Conservation (phyloP, 2,797 vertebrate genomes). For the Toxotes lorentzi region DNA sequence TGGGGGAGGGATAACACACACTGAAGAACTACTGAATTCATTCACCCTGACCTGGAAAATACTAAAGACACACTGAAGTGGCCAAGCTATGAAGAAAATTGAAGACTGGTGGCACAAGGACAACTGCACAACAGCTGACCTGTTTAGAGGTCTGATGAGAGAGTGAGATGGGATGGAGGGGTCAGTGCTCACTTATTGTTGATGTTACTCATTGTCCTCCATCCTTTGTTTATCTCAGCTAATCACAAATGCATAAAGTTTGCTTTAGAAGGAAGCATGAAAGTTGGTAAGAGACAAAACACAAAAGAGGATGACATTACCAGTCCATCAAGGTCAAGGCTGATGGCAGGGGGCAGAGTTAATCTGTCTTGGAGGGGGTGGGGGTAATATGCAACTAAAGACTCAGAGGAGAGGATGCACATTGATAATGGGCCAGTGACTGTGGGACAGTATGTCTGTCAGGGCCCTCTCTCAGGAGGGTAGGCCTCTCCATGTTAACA, state of each 20-base stretch:
- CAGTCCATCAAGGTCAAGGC: conserved; percentile 77
- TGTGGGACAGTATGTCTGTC: conserved; percentile 66
- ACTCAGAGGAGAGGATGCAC: conserved; percentile 68
- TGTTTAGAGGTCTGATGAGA: conserved; percentile 55
- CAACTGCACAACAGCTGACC: conserved; percentile 71
- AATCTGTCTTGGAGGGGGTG: conserved; percentile 61
- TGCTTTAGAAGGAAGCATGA: conserved; percentile 21
- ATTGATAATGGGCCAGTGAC: conserved; percentile 65
- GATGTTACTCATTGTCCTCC: conserved; percentile 44
- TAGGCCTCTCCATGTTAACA: conserved; percentile 74
- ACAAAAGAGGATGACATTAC: conserved; percentile 74
- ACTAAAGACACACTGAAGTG: conserved; percentile 68
- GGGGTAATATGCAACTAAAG: conserved; percentile 52
- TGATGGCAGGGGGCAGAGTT: conserved; percentile 48
- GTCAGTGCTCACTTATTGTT: conserved; percentile 62
- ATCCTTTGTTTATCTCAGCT: conserved; percentile 46
- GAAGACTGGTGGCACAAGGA: conserved; percentile 51
- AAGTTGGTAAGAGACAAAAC: conserved; percentile 51
- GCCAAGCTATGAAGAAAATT: conserved; percentile 52
- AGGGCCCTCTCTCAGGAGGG: conserved; percentile 63
- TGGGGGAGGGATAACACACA: conserved; percentile 23
- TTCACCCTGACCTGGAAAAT: conserved; percentile 78
- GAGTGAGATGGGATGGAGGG: conserved; percentile 37
- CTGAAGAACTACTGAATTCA: conserved; percentile 26
- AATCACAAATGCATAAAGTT: conserved; percentile 36